A percentile compares a stretch with the other conserved stretches of the same genome.
These are phyloP conservation scores for Diorhabda elongata DNA, from an alignment of 1,140 invertebrate species.

Conservation along the genomic window DNA sequence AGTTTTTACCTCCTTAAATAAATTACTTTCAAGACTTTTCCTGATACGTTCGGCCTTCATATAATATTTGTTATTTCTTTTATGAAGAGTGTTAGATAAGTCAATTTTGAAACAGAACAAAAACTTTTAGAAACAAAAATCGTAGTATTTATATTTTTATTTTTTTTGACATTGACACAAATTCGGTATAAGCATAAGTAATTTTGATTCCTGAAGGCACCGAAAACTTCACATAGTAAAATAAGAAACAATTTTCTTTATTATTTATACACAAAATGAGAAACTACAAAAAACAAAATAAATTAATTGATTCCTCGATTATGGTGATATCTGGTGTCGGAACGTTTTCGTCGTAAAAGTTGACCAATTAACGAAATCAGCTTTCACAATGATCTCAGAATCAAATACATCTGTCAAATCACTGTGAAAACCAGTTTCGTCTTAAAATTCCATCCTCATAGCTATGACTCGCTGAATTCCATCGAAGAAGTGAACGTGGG, in stretches of 20 bases:
- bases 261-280: neutral
- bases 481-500: constrained; percentile 21
- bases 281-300: neutral
- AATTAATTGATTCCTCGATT: neutral
- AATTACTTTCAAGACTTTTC: too few species aligned
- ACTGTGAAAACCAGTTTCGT: constrained; percentile 91
- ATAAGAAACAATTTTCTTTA: neutral
- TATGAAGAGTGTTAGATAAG: neutral
- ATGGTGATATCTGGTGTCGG: neutral
- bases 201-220: too few species aligned
- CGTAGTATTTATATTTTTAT: neutral
- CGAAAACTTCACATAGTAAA: neutral
- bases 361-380: constrained; percentile 70
- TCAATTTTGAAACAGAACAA: neutral
- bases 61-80: neutral
- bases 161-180: neutral
- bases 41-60: neutral
- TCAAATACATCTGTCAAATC: constrained; percentile 79
- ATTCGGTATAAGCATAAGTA: neutral
- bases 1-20: too few species aligned
- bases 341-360: constrained; percentile 24
- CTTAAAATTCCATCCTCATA: constrained; percentile 34
- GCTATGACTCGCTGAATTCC: constrained; percentile 31
- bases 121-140: neutral
- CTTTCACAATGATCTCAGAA: constrained; percentile 94